Evolutionary conservation across 2,113 vertebrate species (phyloP).

Genomic region (Paradisaea rubra): DNA sequence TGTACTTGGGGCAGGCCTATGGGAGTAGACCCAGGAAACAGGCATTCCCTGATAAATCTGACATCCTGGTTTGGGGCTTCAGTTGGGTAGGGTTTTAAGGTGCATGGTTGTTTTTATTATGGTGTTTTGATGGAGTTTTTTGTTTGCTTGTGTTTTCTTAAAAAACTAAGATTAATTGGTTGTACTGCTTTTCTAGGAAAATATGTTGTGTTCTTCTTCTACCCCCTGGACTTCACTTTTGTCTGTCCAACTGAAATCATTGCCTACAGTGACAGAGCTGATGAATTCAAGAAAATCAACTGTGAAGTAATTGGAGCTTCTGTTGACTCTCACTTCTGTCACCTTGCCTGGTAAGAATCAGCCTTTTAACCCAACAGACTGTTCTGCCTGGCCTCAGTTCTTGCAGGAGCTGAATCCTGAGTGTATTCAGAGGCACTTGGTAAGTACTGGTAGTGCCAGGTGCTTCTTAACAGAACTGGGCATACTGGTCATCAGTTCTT

Average conservation of each 20-base stretch:
- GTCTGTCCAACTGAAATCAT: constrained; percentile 98
- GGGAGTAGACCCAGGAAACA: neutral
- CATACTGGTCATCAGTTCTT: neutral
- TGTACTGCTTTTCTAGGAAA: constrained; percentile 74
- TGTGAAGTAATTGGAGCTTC: constrained; percentile 95
- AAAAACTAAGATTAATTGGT: neutral
- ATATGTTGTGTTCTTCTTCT: constrained; percentile 96
- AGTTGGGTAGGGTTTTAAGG: neutral
- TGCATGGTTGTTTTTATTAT: neutral
- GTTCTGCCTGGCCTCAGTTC: neutral
- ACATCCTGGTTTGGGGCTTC: neutral
- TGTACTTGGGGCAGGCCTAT: neutral
- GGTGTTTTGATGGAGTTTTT: neutral
- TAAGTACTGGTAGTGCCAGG: neutral
- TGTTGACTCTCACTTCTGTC: constrained; percentile 96
- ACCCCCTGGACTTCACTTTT: constrained; percentile 96
- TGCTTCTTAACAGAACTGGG: neutral
- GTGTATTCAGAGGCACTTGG: neutral
- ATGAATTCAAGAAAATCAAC: constrained; percentile 89
- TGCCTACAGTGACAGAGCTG: constrained; percentile 90
- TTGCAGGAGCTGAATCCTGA: neutral
- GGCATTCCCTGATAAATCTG: neutral
- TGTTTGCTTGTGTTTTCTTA: neutral
- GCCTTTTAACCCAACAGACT: neutral
- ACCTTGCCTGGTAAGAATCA: constrained; percentile 88